A percentile compares a stretch with the other conserved stretches of the same genome.
Evolutionary conservation across 2,888 invertebrate species (phyloP).

Genomic region (Melieria crassipennis): DNA sequence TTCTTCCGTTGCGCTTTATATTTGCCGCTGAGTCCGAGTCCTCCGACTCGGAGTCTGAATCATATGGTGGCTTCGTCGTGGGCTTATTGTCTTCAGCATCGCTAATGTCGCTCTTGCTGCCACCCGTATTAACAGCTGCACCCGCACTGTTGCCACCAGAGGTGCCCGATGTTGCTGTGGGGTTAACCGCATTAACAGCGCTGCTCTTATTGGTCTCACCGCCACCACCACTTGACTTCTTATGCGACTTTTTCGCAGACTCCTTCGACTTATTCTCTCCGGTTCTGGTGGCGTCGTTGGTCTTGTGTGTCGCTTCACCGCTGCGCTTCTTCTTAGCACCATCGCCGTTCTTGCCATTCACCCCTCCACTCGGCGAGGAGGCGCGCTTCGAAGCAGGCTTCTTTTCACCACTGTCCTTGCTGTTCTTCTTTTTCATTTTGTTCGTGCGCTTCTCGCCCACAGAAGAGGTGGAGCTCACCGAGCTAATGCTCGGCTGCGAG

Average conservation of each 20-base stretch:
- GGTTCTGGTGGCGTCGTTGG: slow-evolving; percentile 18
- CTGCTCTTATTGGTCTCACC: slow-evolving; percentile 11
- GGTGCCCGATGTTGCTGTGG: slow-evolving; percentile 5
- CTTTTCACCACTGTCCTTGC: slow-evolving; percentile 60
- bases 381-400: slow-evolving; percentile 49
- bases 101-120: slow-evolving; percentile 52
- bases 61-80: slow-evolving; percentile 42
- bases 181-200: slow-evolving; percentile 20
- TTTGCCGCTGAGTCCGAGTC: slow-evolving; percentile 61
- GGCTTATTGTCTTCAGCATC: slow-evolving; percentile 53
- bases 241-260: slow-evolving; percentile 41
- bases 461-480: slow-evolving; percentile 76
- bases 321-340: slow-evolving; percentile 43
- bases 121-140: slow-evolving; percentile 37
- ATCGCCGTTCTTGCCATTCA: slow-evolving; percentile 51
- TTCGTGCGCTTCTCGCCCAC: slow-evolving; percentile 51
- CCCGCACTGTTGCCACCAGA: slow-evolving; percentile 29
- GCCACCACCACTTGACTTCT: slow-evolving; percentile 39
- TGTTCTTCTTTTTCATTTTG: slow-evolving; percentile 47
- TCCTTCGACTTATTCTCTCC: slow-evolving; percentile 19
- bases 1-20: slow-evolving; percentile 57
- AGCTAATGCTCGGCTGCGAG: slow-evolving; percentile 78
- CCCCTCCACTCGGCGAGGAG: slow-evolving; percentile 43
- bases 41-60: slow-evolving; percentile 59
- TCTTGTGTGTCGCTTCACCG: slow-evolving; percentile 23